Evolutionary conservation across 2,888 invertebrate species (phyloP).

Genomic region (Oscheius myriophilus): DNA sequence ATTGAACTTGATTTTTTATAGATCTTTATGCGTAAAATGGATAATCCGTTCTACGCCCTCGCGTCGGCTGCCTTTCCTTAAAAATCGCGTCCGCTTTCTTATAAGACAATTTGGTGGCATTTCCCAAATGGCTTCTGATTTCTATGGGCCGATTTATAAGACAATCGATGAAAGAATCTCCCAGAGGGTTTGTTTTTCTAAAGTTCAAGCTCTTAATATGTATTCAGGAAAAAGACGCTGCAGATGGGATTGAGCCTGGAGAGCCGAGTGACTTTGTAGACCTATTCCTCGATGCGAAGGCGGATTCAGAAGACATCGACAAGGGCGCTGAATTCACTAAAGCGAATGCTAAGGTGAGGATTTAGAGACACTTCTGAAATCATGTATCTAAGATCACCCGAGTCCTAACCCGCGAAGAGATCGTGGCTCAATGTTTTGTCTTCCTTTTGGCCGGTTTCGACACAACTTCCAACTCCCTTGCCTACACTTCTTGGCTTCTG

Average conservation of each 20-base stretch:
- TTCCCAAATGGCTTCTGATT: too few species aligned
- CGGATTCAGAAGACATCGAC: slow-evolving; percentile 36
- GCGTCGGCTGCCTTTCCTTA: neutral
- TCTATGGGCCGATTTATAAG: neutral
- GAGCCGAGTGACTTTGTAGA: slow-evolving; percentile 62
- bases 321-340: slow-evolving; percentile 30
- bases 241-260: slow-evolving; percentile 37
- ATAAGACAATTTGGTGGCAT: too few species aligned
- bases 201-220: neutral
- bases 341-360: neutral
- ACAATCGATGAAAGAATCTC: slow-evolving; percentile 35
- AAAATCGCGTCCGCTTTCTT: too few species aligned
- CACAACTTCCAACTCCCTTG: slow-evolving; percentile 74
- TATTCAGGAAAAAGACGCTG: slow-evolving; percentile 22
- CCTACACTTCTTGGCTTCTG: slow-evolving; percentile 73
- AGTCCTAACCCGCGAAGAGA: slow-evolving; percentile 54
- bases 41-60: neutral
- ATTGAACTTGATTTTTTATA: too few species aligned
- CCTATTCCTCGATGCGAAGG: slow-evolving; percentile 57
- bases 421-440: slow-evolving; percentile 55
- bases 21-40: slow-evolving; percentile 4
- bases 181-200: slow-evolving; percentile 28
- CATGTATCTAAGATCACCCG: slow-evolving; percentile 36
- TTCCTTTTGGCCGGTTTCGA: slow-evolving; percentile 73
- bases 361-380: neutral